A percentile compares a stretch with the other conserved stretches of the same genome.
Conservation (phyloP, 2,797 vertebrate genomes). For the Neopelma chrysocephalum region DNA sequence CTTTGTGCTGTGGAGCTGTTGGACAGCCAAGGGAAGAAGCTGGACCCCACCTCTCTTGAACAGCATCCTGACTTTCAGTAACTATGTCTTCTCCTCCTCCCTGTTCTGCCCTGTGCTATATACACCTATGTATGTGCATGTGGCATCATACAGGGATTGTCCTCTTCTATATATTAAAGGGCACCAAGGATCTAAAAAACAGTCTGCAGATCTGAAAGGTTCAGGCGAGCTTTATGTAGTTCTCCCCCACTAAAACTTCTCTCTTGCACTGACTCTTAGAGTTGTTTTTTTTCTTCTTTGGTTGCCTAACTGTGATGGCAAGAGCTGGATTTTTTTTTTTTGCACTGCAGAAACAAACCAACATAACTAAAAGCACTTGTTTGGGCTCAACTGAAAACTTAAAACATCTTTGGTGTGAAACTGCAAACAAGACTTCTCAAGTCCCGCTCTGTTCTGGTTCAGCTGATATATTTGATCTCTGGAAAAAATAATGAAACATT, state of each 20-base stretch:
- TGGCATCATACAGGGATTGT: background rate
- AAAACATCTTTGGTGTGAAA: conserved; percentile 55
- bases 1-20: accelerated
- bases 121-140: no score
- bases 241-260: background rate
- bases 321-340: background rate
- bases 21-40: background rate
- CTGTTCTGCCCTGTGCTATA: background rate
- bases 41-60: background rate
- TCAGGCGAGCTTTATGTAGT: background rate
- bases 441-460: background rate
- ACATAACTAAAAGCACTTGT: conserved; percentile 16
- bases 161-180: background rate
- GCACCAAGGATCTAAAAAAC: background rate
- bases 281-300: background rate
- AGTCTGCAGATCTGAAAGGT: background rate
- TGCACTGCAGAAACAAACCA: background rate
- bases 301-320: background rate
- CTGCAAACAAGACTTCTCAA: conserved; percentile 53
- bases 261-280: background rate
- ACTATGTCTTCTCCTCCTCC: background rate
- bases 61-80: background rate
- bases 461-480: background rate
- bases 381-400: conserved; percentile 31
- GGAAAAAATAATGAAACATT: conserved; percentile 20